phyloP scores from a whole-genome alignment of 2,888 invertebrate species.

The Ceratothoa steindachneri region DNA sequence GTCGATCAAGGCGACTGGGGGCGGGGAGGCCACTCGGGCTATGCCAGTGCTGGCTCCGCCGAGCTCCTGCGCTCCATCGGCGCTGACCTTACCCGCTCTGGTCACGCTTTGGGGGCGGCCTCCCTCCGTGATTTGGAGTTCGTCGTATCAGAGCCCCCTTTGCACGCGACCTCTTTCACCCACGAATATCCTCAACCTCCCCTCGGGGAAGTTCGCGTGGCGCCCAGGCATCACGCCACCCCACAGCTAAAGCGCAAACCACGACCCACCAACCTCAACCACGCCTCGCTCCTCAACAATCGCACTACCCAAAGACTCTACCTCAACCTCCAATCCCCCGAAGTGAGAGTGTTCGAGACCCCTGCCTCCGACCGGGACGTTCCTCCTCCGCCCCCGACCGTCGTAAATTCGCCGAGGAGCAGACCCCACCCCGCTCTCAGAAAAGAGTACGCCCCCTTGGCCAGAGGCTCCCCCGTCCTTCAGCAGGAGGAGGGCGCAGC shows the following conservation, averaged over 20 bases:
- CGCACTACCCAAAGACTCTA: neutral
- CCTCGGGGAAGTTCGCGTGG: neutral
- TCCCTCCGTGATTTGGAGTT: neutral
- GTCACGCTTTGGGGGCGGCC: neutral
- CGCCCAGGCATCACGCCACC: neutral
- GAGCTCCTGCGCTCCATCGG: neutral
- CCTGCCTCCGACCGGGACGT: neutral
- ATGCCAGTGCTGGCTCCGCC: neutral
- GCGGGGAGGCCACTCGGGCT: neutral
- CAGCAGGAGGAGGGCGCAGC: neutral
- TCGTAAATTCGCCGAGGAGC: neutral
- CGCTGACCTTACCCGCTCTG: neutral
- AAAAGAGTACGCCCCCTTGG: neutral
- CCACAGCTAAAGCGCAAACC: neutral
- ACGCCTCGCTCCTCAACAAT: neutral
- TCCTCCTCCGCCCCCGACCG: neutral
- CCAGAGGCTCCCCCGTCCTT: neutral
- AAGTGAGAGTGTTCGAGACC: neutral
- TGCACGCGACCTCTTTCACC: neutral
- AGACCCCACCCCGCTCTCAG: neutral
- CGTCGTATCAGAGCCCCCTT: neutral
- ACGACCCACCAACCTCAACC: neutral
- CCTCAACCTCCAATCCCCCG: neutral
- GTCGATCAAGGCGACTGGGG: slow-evolving; percentile 10
- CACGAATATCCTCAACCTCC: neutral